Percentiles rank a stretch among this genome's conserved stretches.
These are phyloP conservation scores for Hyperopisus bebe DNA, from an alignment of 2,113 vertebrate genomes.

Conservation along the genomic window DNA sequence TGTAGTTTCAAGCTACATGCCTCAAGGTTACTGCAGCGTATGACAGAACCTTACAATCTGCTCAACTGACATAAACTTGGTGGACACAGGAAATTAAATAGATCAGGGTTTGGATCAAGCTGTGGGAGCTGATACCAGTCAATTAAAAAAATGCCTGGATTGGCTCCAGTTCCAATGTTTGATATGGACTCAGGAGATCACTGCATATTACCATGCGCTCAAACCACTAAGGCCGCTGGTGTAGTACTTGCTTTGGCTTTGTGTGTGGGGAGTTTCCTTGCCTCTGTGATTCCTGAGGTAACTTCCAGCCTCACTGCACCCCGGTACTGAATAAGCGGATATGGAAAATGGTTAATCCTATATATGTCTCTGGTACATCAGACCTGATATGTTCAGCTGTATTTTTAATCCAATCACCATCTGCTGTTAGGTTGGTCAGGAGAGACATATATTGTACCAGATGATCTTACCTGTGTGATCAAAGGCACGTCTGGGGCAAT, in stretches of 20 bases:
- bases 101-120: neutral
- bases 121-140: neutral
- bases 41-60: neutral
- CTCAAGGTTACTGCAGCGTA: neutral
- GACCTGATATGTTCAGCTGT: neutral
- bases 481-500: constrained; percentile 51
- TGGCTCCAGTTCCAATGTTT: neutral
- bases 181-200: neutral
- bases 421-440: neutral
- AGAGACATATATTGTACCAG: neutral
- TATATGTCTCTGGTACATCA: neutral
- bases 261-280: neutral
- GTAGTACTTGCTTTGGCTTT: neutral
- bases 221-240: neutral
- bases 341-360: neutral
- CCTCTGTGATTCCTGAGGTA: neutral
- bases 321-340: neutral
- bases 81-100: neutral
- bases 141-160: neutral
- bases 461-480: constrained; percentile 55
- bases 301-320: neutral
- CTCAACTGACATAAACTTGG: neutral
- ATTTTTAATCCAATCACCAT: neutral
- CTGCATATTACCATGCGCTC: neutral
- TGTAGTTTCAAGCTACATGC: neutral